phyloP scores from a whole-genome alignment of 1,140 invertebrate species.

The Bilobella aurantiaca region DNA sequence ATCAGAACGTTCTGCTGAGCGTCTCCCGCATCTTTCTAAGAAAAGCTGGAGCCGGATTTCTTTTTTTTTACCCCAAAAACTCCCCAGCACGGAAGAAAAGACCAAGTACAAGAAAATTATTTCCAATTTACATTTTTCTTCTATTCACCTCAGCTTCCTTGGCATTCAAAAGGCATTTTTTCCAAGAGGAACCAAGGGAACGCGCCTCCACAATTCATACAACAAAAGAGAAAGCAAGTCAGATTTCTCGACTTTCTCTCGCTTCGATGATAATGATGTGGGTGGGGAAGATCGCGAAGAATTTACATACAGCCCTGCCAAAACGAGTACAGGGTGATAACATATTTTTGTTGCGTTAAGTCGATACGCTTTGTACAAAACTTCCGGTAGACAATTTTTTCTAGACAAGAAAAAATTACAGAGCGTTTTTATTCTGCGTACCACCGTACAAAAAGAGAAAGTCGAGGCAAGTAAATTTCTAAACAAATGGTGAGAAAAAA shows the following conservation, averaged over 20 bases:
- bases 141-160: constrained; percentile 20
- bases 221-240: not conserved
- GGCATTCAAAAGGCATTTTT: constrained; percentile 8
- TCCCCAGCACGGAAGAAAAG: not conserved
- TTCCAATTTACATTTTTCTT: constrained; percentile 25
- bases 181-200: not conserved
- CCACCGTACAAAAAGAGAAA: too few relatives aligned
- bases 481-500: too few relatives aligned
- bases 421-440: too few relatives aligned
- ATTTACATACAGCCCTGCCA: not conserved
- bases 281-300: not conserved
- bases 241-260: not conserved
- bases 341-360: too few relatives aligned
- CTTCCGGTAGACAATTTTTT: not conserved
- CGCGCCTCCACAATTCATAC: not conserved
- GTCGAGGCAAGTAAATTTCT: too few relatives aligned
- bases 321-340: too few relatives aligned
- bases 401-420: too few relatives aligned
- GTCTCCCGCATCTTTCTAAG: not conserved
- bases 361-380: not conserved
- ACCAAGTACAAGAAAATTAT: constrained; percentile 26
- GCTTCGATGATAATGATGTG: not conserved
- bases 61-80: not conserved
- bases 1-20: constrained; percentile 11
- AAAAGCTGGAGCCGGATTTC: not conserved